These are phyloP conservation scores for Scolopax rusticola DNA, from an alignment of 2,797 vertebrate species.

Conservation along the genomic window DNA sequence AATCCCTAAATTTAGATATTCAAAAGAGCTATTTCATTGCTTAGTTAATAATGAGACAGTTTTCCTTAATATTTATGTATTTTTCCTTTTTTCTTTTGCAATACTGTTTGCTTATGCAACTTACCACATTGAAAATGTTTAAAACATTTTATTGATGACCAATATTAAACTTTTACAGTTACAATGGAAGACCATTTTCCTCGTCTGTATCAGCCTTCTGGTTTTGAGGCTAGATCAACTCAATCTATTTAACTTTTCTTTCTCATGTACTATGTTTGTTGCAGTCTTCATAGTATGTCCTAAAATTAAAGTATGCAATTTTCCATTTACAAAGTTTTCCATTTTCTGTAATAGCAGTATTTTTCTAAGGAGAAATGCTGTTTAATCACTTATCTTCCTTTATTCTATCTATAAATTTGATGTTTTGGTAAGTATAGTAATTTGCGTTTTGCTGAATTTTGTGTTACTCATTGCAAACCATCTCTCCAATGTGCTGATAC, in stretches of 20 bases:
- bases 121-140: background rate
- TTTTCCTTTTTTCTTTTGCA: background rate
- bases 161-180: background rate
- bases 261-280: rapidly evolving
- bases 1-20: background rate
- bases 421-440: background rate
- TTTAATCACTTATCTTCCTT: background rate
- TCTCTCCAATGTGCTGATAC: background rate
- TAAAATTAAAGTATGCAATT: background rate
- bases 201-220: background rate
- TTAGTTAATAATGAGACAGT: background rate
- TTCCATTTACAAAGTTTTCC: background rate
- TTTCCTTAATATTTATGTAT: background rate
- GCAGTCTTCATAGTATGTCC: rapidly evolving
- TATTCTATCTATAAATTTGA: background rate
- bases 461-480: background rate
- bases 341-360: background rate
- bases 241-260: background rate
- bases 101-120: background rate
- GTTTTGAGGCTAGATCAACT: background rate
- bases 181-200: background rate
- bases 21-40: background rate
- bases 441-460: background rate
- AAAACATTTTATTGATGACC: background rate
- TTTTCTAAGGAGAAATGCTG: background rate